Percentiles rank a stretch among this genome's conserved stretches.
These are phyloP conservation scores for Hoplodrina ambigua DNA, from an alignment of 2,888 invertebrate genomes.

Conservation along the genomic window DNA sequence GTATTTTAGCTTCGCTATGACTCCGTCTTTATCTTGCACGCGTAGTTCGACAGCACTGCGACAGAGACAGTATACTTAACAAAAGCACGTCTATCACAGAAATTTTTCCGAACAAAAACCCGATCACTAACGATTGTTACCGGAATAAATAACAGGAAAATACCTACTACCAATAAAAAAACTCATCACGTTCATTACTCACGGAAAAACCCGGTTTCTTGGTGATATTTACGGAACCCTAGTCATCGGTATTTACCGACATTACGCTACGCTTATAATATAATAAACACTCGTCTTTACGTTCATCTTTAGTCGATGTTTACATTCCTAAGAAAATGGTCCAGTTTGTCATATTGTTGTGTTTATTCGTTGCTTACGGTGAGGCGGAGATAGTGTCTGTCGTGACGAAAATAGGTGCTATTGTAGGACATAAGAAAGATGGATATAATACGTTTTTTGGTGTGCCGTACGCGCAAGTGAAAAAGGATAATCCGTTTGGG, in stretches of 20 bases:
- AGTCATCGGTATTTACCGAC: neutral
- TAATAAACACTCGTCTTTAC: conserved; percentile 1
- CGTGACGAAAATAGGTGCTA: conserved; percentile 67
- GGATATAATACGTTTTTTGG: conserved; percentile 77
- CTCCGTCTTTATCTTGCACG: too few species aligned
- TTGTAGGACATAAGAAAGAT: conserved; percentile 70
- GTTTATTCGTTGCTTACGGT: conserved; percentile 10
- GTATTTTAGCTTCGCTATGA: too few species aligned
- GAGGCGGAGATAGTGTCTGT: conserved; percentile 51
- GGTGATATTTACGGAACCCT: conserved; percentile 31
- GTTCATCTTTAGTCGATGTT: conserved; percentile 18
- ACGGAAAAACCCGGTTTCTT: conserved; percentile 37
- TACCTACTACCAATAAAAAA: neutral
- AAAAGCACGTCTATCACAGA: neutral
- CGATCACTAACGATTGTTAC: neutral
- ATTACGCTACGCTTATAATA: neutral
- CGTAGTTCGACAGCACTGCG: neutral
- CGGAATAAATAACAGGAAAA: neutral
- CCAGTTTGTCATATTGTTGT: conserved; percentile 18
- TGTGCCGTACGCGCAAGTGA: conserved; percentile 78
- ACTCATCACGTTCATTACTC: neutral
- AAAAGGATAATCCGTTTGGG: conserved; percentile 77
- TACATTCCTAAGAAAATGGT: conserved; percentile 25
- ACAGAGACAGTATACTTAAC: neutral
- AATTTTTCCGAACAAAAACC: neutral